phyloP scores from a whole-genome alignment of 2,113 vertebrate genomes.

The Pseudopodoces humilis region DNA sequence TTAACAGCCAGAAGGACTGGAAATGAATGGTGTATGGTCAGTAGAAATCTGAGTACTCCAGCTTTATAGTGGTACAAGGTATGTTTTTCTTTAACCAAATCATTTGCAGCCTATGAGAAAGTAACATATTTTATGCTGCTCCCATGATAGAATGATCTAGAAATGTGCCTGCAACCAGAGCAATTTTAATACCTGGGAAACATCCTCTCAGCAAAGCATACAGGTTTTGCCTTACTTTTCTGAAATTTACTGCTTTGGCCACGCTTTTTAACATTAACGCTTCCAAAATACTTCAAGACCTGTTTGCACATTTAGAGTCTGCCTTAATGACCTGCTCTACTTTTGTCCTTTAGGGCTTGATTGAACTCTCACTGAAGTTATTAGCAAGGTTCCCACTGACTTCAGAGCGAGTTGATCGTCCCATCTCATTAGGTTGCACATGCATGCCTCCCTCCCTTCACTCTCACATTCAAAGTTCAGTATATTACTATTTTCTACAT shows the following conservation, averaged over 20 bases:
- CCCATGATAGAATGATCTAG: background rate
- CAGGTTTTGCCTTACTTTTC: background rate
- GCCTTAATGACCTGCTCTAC: background rate
- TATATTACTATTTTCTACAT: background rate
- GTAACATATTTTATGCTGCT: background rate
- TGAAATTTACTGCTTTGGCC: background rate
- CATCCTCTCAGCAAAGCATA: background rate
- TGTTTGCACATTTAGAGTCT: background rate
- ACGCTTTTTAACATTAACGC: background rate
- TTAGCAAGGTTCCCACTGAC: background rate
- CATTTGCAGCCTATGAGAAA: background rate
- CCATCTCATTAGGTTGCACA: slow-evolving; percentile 13
- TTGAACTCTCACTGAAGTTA: slow-evolving; percentile 5
- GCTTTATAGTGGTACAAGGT: background rate
- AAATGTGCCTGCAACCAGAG: background rate
- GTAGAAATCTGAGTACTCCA: background rate
- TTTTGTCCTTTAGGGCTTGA: slow-evolving; percentile 28
- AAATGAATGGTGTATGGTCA: background rate
- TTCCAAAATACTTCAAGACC: background rate
- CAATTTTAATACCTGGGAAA: background rate
- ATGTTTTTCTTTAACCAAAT: background rate
- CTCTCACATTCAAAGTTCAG: background rate
- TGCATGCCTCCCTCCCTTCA: background rate
- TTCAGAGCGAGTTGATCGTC: background rate
- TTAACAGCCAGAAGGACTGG: background rate